Evolutionary conservation across 2,888 invertebrate genomes (phyloP), one percentile per base, ranked within the genome.

Genomic region (Drosophila acutilabella): DNA sequence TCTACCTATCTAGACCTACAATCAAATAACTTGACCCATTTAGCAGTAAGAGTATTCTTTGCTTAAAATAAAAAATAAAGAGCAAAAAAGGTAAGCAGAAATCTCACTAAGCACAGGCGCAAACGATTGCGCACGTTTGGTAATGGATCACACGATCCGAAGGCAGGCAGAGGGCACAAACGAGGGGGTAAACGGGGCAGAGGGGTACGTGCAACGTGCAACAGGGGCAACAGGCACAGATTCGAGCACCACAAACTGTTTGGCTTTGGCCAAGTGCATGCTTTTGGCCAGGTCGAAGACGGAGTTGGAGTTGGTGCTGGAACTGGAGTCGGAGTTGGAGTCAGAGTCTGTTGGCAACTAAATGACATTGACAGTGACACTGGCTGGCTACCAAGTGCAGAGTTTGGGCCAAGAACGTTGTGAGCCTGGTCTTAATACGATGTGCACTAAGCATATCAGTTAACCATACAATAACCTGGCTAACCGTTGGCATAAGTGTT

Each of bases 281-380:
- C 47, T 40, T 36, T n/a, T 40, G 26, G 42, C 48, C 50, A 56
- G 53, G 45, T 57, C 53, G 51, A 45, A 57, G 13, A 13, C 36
- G 36, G 13, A 36, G 36, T 36, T 36, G 36, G 59, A 23, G 54
- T 42, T 66, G 62, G 54, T 61, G 59, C 58, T 36, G 36, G 36
- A 36, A 13, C 13, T 36, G 36, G 30, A 59, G 50, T 50, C 40
- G 59, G 56, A 58, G 60, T 58, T 42, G 30, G 30, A 30, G 30
- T 30, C 30, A 30, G 30, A 6, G 56, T 71, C 51, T 64, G 78
- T 78, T 76, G 64, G 64, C 83, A 70, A 79, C 72, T 89, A 91
- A 91, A 88, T 89, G 91, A 90, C 90, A 91, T 91, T 90, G 90
- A 91, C 90, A 90, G 90, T 90, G 90, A 90, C 91, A 90, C 89